A percentile compares a stretch with the other conserved stretches of the same genome.
Evolutionary conservation across 2,113 vertebrate genomes (phyloP).

Genomic region (Sebastes schlegelii): DNA sequence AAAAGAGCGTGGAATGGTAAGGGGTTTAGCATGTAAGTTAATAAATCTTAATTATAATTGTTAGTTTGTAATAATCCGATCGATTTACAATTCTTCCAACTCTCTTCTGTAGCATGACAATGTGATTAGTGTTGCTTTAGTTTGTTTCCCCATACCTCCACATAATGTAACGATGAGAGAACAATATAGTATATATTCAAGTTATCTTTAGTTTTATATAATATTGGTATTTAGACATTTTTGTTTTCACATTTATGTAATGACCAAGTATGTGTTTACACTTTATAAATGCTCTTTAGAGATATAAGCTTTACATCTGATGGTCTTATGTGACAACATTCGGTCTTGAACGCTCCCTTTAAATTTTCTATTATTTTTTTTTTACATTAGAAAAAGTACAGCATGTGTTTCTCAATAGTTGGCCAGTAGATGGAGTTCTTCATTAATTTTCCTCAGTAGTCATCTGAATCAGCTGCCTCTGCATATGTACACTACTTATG

Average conservation of each 20-base stretch:
- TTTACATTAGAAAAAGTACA: not conserved
- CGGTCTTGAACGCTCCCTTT: not conserved
- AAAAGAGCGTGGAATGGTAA: no score
- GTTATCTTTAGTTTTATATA: not conserved
- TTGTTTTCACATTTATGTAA: not conserved
- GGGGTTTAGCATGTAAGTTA: not conserved
- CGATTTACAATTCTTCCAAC: not conserved
- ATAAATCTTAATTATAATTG: not conserved
- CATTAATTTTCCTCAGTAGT: conserved; percentile 9
- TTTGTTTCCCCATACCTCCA: not conserved
- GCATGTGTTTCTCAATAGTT: not conserved
- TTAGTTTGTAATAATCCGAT: not conserved
- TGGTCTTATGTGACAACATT: not conserved
- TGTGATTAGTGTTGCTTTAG: not conserved
- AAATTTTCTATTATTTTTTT: not conserved
- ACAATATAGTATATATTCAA: not conserved
- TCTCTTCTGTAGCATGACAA: not conserved
- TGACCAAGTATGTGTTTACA: not conserved
- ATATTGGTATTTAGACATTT: not conserved
- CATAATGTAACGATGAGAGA: not conserved
- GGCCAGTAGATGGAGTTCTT: conserved; percentile 66
- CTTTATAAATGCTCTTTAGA: not conserved
- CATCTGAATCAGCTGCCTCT: not conserved
- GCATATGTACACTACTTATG: not conserved
- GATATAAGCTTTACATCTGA: not conserved